Conservation (phyloP, 2,113 vertebrate species). For the Heterocephalus glaber region DNA sequence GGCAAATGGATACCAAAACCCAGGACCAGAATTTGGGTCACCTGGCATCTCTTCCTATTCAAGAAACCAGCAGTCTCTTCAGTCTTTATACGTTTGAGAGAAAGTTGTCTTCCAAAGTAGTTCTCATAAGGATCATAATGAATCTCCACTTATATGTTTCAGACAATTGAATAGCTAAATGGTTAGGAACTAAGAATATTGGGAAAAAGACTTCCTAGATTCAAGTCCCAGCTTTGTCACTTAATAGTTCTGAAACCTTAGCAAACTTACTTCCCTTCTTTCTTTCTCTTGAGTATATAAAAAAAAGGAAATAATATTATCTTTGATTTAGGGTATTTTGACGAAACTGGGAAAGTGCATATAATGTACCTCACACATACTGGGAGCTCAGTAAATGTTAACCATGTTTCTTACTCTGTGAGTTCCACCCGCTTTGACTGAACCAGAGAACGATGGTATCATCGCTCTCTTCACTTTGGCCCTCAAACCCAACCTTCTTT, state of each 20-base stretch:
- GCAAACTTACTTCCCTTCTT: not conserved
- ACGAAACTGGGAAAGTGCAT: not conserved
- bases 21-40: not conserved
- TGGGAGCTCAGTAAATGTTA: not conserved
- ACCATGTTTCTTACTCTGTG: not conserved
- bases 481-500: not conserved
- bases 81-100: not conserved
- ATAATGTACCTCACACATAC: not conserved
- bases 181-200: not conserved
- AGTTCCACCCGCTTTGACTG: not conserved
- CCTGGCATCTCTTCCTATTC: not conserved
- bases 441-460: not conserved
- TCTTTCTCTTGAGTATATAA: not conserved
- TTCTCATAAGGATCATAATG: not conserved
- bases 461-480: not conserved
- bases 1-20: not conserved
- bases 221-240: not conserved
- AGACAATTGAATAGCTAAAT: not conserved
- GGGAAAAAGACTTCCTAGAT: not conserved
- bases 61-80: not conserved
- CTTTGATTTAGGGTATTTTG: not conserved
- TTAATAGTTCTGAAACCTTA: not conserved
- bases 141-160: not conserved
- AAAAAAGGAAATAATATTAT: not conserved
- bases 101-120: not conserved